phyloP scores from a whole-genome alignment of 2,888 invertebrate genomes.

The Cantharis nigra region DNA sequence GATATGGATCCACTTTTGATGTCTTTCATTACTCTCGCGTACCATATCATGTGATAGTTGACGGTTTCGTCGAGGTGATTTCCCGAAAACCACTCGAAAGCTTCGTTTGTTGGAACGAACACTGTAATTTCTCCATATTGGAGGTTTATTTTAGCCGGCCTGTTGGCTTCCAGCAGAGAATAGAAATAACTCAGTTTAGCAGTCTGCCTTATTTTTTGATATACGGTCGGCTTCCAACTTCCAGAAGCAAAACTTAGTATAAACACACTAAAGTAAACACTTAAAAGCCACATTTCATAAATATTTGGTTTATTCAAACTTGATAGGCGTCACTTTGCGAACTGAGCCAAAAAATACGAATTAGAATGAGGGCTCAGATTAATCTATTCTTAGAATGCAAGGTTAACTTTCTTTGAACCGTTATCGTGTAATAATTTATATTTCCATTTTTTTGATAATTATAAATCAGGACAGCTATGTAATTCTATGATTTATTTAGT shows the following conservation, averaged over 20 bases:
- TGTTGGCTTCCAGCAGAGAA: slow-evolving; percentile 70
- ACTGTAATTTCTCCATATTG: slow-evolving; percentile 76
- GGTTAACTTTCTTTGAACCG: slow-evolving; percentile 5
- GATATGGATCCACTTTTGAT: slow-evolving; percentile 50
- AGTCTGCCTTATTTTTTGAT: slow-evolving; percentile 45
- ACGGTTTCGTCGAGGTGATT: slow-evolving; percentile 63
- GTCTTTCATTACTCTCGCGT: slow-evolving; percentile 67
- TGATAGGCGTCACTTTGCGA: slow-evolving; percentile 3
- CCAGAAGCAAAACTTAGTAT: not conserved
- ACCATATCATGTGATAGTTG: slow-evolving; percentile 50
- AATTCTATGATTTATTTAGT: not conserved
- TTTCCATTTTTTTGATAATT: not conserved
- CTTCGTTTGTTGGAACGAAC: slow-evolving; percentile 84
- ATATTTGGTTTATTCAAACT: slow-evolving; percentile 4
- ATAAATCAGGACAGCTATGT: not conserved
- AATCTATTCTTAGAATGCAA: slow-evolving; percentile 5
- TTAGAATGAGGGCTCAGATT: slow-evolving; percentile 1
- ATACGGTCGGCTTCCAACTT: slow-evolving; percentile 36
- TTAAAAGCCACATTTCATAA: not conserved
- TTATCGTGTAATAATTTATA: not conserved
- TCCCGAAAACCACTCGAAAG: slow-evolving; percentile 61
- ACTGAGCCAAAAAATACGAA: slow-evolving; percentile 4
- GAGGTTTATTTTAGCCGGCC: slow-evolving; percentile 71
- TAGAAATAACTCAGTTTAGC: slow-evolving; percentile 68
- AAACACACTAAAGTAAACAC: not conserved